These are phyloP conservation scores for Apomyelois bistriatella DNA, from an alignment of 2,888 invertebrate genomes.

Conservation along the genomic window DNA sequence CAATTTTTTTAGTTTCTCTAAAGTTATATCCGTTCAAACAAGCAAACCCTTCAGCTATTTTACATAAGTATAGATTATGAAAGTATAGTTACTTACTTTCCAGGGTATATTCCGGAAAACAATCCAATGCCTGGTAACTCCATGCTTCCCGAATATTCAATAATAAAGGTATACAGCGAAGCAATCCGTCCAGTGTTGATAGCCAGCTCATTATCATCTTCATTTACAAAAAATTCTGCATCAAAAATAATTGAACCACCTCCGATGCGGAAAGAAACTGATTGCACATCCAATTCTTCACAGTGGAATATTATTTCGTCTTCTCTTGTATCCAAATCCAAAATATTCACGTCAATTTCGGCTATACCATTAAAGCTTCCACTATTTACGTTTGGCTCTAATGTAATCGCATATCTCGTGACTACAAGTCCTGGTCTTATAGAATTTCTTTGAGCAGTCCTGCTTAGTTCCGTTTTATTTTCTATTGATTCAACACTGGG, in stretches of 20 bases:
- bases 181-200: constrained; percentile 35
- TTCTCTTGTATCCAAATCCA: constrained; percentile 30
- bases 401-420: constrained; percentile 34
- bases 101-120: constrained; percentile 35
- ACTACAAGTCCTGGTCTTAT: constrained; percentile 48
- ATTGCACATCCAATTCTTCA: constrained; percentile 32
- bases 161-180: constrained; percentile 35
- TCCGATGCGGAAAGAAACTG: constrained; percentile 35
- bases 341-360: constrained; percentile 33
- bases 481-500: neutral
- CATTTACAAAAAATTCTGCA: constrained; percentile 27
- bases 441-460: constrained; percentile 25
- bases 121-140: constrained; percentile 35
- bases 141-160: constrained; percentile 42
- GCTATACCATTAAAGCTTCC: constrained; percentile 40
- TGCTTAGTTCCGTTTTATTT: constrained; percentile 14
- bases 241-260: constrained; percentile 24
- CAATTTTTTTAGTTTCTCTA: too few species aligned
- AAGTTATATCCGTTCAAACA: too few species aligned
- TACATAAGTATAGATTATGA: neutral
- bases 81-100: constrained; percentile 33
- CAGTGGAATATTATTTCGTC: constrained; percentile 39
- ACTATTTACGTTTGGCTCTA: constrained; percentile 32
- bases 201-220: constrained; percentile 36
- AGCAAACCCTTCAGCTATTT: too few species aligned